These are phyloP conservation scores for Fragum fragum DNA, from an alignment of 2,888 invertebrate genomes.

Conservation along the genomic window DNA sequence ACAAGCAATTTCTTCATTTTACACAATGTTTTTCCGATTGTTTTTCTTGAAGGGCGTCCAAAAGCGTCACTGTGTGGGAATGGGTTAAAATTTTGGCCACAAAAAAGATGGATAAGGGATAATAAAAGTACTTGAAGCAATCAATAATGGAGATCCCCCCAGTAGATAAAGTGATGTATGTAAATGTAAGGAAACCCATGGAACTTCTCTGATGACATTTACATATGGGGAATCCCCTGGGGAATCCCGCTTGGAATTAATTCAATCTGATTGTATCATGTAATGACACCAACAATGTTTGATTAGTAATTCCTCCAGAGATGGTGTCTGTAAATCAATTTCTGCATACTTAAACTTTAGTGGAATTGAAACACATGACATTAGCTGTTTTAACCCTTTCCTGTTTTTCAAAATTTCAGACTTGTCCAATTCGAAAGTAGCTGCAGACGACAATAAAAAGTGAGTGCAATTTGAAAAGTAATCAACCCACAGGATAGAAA, in stretches of 20 bases:
- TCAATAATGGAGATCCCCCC: conserved; percentile 10
- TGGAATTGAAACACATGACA: background rate
- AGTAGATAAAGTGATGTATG: conserved; percentile 4
- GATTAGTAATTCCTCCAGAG: conserved; percentile 20
- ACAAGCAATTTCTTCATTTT: too few relatives aligned
- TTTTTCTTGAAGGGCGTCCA: too few relatives aligned
- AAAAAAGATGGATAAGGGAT: too few relatives aligned
- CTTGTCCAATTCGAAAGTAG: too few relatives aligned
- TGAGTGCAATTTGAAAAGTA: too few relatives aligned
- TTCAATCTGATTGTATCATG: conserved; percentile 27
- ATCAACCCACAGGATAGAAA: too few relatives aligned
- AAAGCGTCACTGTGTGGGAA: too few relatives aligned
- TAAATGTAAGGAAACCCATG: conserved; percentile 27
- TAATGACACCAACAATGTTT: conserved; percentile 28
- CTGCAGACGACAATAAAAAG: too few relatives aligned
- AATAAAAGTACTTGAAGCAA: conserved; percentile 5
- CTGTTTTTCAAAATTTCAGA: too few relatives aligned
- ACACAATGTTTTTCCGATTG: too few relatives aligned
- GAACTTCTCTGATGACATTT: conserved; percentile 30
- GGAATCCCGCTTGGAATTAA: conserved; percentile 24
- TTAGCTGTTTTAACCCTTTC: too few relatives aligned
- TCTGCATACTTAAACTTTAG: background rate
- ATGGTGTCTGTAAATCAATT: conserved; percentile 12
- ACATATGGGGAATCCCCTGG: conserved; percentile 33
- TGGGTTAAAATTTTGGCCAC: too few relatives aligned